Evolutionary conservation across 1,140 invertebrate genomes (phyloP), one percentile per base, ranked within the genome.

Genomic region (Ceratosolen fusciceps): DNA sequence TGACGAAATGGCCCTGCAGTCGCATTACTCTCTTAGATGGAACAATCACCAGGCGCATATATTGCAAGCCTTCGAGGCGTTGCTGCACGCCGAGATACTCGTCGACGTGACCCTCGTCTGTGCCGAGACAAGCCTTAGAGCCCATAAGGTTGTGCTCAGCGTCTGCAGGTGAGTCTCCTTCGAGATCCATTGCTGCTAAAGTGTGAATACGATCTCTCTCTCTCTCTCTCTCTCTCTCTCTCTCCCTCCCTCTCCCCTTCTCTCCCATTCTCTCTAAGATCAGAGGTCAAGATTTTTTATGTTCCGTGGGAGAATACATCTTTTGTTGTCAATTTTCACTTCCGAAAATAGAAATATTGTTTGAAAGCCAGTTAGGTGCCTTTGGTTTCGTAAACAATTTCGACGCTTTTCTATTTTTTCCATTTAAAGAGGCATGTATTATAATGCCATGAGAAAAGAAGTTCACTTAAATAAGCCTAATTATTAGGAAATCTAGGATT

Each of bases 51-150:
- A 96, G 86, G 93, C 92, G 75, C 95, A 97, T 90, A 94, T 97
- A 87, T 92, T 97, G 80, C 92, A 94, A 81, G 94, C 96, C 24
- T 97, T 98, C 90, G 96, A 97, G 84, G 93, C 94, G 12, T 91
- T 97, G 60, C 91, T 97, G 65, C 94, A 96, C 83, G 94, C 94
- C 26, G 96, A 97, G 88, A 93, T 94, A 5, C 93, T 97, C 58
- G 96, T 97, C 60, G 96, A 97, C 86, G 96, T 97, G 70, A 97
- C 96, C 2, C 91, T 98, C 56, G 95, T 97, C 34, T 97, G 96
- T 87, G 93, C 95, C 49, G 95, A 96, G 86, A 93, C 93, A 60
- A 94, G 94, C 80, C 93, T 97, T 77, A 93, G 94, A 82, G 95
- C 96, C 14, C 96, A 98, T 90, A 97, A 97, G 90, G 95, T 98